Evolutionary conservation across 2,888 invertebrate genomes (phyloP).

Genomic region (Cantharis nigra): DNA sequence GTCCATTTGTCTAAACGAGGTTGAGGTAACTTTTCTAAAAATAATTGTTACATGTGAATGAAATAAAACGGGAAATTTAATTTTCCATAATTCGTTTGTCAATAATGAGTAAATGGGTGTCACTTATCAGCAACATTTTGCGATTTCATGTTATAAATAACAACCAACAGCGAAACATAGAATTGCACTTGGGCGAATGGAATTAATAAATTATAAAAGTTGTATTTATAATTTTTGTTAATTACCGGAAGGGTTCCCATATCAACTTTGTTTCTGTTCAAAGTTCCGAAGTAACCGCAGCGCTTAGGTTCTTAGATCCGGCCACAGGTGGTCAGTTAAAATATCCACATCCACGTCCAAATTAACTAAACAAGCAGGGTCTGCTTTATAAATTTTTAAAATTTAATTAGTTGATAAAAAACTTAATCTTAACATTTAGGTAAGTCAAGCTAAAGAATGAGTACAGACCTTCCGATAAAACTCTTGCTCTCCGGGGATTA

Average conservation of each 20-base stretch:
- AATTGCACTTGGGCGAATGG: background rate
- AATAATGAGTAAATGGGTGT: background rate
- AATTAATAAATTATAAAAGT: background rate
- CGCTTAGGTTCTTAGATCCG: no score
- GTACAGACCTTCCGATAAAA: no score
- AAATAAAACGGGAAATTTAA: background rate
- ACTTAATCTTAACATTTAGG: no score
- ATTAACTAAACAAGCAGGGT: no score
- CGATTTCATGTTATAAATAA: background rate
- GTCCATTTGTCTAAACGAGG: background rate
- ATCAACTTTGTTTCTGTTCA: background rate
- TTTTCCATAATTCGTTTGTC: background rate
- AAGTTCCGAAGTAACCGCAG: no score
- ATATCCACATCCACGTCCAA: no score
- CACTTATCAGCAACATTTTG: background rate
- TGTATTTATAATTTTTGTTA: background rate
- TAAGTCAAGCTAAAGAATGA: no score
- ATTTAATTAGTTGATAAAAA: no score
- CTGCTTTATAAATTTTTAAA: no score
- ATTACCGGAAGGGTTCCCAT: background rate
- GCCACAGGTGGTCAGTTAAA: no score
- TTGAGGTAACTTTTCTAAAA: background rate
- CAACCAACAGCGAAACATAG: background rate
- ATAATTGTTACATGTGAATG: background rate
- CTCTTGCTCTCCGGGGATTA: no score